Percentiles rank a stretch among this genome's conserved stretches.
Evolutionary conservation across 64 coral and sea anemone species (phyloP).

Genomic region (Montipora efflorescens): DNA sequence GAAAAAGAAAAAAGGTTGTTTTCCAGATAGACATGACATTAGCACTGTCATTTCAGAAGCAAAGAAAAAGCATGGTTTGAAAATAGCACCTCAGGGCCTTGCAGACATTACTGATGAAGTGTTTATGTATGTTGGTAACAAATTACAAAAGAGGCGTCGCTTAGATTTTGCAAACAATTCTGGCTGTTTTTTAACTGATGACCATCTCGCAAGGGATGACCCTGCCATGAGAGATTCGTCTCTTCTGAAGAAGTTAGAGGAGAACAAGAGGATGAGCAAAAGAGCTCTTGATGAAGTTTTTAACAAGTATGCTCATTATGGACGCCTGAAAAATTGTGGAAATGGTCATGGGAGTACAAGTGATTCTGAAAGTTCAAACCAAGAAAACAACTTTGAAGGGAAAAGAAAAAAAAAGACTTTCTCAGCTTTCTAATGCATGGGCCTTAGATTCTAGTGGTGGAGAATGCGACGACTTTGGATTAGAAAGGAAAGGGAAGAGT

Average conservation of each 20-base stretch:
- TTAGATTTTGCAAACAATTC: constrained; percentile 89
- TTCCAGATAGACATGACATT: constrained; percentile 96
- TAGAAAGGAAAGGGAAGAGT: not conserved
- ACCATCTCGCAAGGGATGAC: constrained; percentile 56
- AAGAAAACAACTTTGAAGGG: not conserved
- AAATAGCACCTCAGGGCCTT: constrained; percentile 55
- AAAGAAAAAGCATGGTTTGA: constrained; percentile 73
- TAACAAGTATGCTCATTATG: constrained; percentile 72
- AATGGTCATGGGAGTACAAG: not conserved
- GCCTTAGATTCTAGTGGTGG: constrained; percentile 23
- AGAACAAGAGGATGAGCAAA: constrained; percentile 69
- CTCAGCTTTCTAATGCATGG: constrained; percentile 10
- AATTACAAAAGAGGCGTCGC: constrained; percentile 83
- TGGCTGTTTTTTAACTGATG: constrained; percentile 86
- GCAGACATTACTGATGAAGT: constrained; percentile 84
- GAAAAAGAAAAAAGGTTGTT: constrained; percentile 56
- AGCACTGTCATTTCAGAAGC: constrained; percentile 65
- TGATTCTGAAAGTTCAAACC: constrained; percentile 3
- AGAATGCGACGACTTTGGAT: constrained; percentile 9
- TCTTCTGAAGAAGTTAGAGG: constrained; percentile 70
- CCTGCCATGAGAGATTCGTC: constrained; percentile 60
- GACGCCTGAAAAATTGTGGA: constrained; percentile 15
- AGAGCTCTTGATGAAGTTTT: constrained; percentile 80
- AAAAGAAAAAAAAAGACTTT: constrained; percentile 19
- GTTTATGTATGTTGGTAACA: constrained; percentile 91